Evolutionary conservation across 2,113 vertebrate species (phyloP), one percentile per base, ranked within the genome.

Genomic region (Cyanoliseus patagonus): DNA sequence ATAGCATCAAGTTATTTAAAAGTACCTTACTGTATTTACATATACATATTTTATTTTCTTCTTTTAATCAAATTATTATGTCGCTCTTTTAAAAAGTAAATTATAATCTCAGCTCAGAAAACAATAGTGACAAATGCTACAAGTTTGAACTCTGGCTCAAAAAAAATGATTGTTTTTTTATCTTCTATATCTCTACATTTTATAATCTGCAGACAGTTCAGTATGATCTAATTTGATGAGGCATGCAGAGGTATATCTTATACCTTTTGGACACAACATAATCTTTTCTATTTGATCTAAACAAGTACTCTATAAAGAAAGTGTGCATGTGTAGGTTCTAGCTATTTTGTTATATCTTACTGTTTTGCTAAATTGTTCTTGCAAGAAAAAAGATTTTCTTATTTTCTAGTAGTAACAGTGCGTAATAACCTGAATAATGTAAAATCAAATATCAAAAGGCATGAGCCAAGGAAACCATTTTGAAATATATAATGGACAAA

Each of bases 211-310:
- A 88, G 35, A 64, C 1, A 11, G 20, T 74, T 78, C 2, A 2
- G 18, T 49, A 31, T 12, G 10, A 41, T 25, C 12, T 55, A n/a
- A 53, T 55, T 85, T 57, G 20, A 31, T 62, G 39, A 33, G 6
- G 24, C 1, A 0, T 25, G 1, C 27, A 61, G 6, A 28, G 7
- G 20, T 27, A 13, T 42, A 13, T 30, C 59, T 2, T 39, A 37
- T 49, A 35, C 14, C 5, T 76, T 2, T 22, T 72, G 37, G 31
- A 81, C 8, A 8, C 19, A 51, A 57, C 17, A 42, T 7, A 24
- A 10, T 22, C 66, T 83, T 66, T 83, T 55, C 47, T 13, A 30
- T 14, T 84, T 11, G 11, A 61, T 67, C 16, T 64, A 64, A 41
- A 53, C 5, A 35, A 73, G 4, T 15, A 25, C 2, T 44, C 13